Percentiles rank a stretch among this genome's conserved stretches.
phyloP scores from a whole-genome alignment of 2,113 vertebrate species.

The Aegotheles bennettii region DNA sequence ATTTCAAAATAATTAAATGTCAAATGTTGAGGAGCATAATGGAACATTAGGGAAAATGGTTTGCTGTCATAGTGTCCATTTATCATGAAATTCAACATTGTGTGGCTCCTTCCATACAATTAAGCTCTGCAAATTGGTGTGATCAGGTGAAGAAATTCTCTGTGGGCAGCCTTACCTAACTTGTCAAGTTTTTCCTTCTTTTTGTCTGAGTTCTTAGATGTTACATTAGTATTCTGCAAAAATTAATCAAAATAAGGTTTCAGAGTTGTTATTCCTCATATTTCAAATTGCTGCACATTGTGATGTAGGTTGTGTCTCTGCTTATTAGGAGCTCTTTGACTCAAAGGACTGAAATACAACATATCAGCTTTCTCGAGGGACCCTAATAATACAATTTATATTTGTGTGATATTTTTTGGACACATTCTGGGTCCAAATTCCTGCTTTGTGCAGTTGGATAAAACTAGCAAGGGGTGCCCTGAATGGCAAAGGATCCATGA shows the following conservation, averaged over 20 bases:
- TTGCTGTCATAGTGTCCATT: conserved; percentile 22
- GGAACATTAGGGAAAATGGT: not conserved
- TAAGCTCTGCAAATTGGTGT: conserved; percentile 10
- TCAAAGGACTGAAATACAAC: not conserved
- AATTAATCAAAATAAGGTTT: not conserved
- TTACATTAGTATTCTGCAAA: not conserved
- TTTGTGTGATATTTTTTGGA: not conserved
- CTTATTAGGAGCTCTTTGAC: not conserved
- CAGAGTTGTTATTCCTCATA: not conserved
- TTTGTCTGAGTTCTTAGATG: not conserved
- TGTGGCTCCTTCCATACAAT: not conserved
- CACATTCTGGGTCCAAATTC: not conserved
- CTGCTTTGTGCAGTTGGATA: not conserved
- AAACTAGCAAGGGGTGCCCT: not conserved
- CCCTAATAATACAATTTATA: not conserved
- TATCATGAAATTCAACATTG: not conserved
- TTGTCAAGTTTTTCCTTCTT: not conserved
- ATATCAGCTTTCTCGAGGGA: not conserved
- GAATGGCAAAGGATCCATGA: not conserved
- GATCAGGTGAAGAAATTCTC: conserved; percentile 12
- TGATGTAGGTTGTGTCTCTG: not conserved
- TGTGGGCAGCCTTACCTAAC: not conserved
- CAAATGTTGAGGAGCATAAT: conserved; percentile 45
- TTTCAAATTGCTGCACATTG: not conserved
- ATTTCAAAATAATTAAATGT: conserved; percentile 52